Base-by-base conservation (phyloP, 2,888 invertebrate species). In the Chloromyia formosa region DNA sequence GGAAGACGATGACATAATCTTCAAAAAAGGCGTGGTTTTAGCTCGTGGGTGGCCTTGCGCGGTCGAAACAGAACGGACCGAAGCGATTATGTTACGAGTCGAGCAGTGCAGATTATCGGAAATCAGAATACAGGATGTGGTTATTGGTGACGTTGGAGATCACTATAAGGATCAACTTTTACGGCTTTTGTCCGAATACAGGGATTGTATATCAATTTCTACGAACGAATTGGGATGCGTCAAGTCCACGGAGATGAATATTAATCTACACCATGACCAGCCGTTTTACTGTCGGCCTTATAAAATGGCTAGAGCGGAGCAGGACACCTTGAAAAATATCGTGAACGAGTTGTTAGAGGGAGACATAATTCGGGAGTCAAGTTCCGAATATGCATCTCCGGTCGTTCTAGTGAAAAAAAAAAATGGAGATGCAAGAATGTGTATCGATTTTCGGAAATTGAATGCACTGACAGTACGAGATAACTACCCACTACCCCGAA, bases 401-500 rank as follows among this genome's bases (percentile, higher is more conserved):
- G 27, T 35, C 7, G 27, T 35, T 35, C 7, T 35, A 35, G 27
- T 35, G 3, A 35, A 35, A 35, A 35, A 35, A 7, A 35, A 35
- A 35, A 35, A 35, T 7, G 27, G 27, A 4, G 27, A 35, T 2
- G 2, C 27, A 35, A 2, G 27, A 4, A 35, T 35, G 27, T 35
- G 27, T 35, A 35, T 81, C 7, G 27, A 35, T 7, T 35, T 35
- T 7, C 27, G 27, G 27, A 35, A 35, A 35, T 35, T 35, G 7
- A 35, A 35, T 7, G 2, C 27, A 4, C 3, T 35, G 2, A 35
- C 27, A 4, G 27, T 35, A 7, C 2, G 7, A 7, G 7, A 35
- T 35, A 35, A 35, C 7, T 35, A 35, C 7, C 27, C 27, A 4
- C 27, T 35, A n/a, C 80, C 80, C 2, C 75, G 77, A 16, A 77